These are phyloP conservation scores for Zosterops japonicus DNA, from an alignment of 2,113 vertebrate species.

Conservation along the genomic window DNA sequence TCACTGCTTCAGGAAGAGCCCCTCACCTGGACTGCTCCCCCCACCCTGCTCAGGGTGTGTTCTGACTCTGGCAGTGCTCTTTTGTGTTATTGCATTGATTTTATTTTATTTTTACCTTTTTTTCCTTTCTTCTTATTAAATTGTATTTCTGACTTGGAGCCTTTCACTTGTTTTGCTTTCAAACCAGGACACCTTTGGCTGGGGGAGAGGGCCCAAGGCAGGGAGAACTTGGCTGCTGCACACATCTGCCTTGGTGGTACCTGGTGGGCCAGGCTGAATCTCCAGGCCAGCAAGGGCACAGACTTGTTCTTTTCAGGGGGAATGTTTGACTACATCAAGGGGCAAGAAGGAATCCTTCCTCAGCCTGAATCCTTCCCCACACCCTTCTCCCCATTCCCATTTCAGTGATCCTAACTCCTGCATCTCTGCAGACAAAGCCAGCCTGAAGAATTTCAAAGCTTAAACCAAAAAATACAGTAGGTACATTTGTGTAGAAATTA, in stretches of 20 bases:
- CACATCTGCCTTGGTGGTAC: accelerated
- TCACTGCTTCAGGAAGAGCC: no score
- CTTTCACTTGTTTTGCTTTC: no score
- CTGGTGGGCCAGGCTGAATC: background rate
- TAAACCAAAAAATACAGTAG: background rate
- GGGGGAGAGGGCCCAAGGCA: background rate
- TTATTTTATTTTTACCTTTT: no score
- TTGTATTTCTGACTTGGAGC: no score
- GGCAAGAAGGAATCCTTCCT: background rate
- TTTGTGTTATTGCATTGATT: no score
- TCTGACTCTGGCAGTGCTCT: no score
- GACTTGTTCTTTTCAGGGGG: background rate
- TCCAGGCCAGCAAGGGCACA: background rate
- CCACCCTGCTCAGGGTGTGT: no score
- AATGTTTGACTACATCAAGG: background rate
- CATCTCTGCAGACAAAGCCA: background rate
- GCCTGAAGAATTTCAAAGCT: background rate
- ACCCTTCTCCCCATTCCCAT: background rate
- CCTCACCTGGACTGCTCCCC: no score
- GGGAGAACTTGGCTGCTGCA: background rate
- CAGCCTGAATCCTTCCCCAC: background rate
- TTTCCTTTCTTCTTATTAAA: no score
- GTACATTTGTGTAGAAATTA: background rate
- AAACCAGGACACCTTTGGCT: background rate
- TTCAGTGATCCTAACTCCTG: background rate